phyloP scores from a whole-genome alignment of 1,140 invertebrate species.

The Hypothenemus hampei region DNA sequence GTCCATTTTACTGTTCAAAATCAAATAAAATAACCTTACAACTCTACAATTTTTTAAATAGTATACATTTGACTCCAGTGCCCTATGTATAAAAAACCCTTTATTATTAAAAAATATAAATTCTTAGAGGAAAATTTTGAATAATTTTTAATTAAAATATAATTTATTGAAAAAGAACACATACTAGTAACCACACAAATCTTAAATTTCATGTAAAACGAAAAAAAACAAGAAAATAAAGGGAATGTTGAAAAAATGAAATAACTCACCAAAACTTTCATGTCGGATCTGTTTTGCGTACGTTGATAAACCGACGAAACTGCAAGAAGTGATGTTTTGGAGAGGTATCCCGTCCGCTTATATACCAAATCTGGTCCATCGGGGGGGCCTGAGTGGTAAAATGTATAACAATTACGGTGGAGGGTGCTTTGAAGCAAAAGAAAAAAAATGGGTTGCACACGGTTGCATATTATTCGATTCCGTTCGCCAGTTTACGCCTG shows the following conservation, averaged over 20 bases:
- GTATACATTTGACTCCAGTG: no score
- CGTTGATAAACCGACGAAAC: constrained; percentile 26
- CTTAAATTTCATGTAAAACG: no score
- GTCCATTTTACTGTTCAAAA: no score
- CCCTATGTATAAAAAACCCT: no score
- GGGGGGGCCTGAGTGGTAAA: constrained; percentile 19
- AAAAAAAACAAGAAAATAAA: no score
- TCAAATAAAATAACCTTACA: no score
- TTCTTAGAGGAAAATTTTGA: no score
- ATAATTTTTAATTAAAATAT: no score
- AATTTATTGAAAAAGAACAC: no score
- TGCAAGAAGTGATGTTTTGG: constrained; percentile 29
- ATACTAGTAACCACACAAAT: no score
- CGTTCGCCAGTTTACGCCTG: constrained; percentile 17
- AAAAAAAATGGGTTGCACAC: constrained; percentile 28
- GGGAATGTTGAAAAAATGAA: constrained; percentile 2
- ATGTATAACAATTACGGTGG: constrained; percentile 19
- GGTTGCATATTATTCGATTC: constrained; percentile 14
- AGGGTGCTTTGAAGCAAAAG: neutral
- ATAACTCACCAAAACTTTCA: constrained; percentile 29
- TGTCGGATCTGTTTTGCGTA: constrained; percentile 18
- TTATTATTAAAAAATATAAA: no score
- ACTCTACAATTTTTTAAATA: no score
- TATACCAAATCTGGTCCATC: constrained; percentile 20
- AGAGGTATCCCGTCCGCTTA: constrained; percentile 18